Evolutionary conservation across 35 echinoderm and acorn worm genomes (phyloP), one percentile per base, ranked within the genome.

Genomic region (Amphiura filiformis): DNA sequence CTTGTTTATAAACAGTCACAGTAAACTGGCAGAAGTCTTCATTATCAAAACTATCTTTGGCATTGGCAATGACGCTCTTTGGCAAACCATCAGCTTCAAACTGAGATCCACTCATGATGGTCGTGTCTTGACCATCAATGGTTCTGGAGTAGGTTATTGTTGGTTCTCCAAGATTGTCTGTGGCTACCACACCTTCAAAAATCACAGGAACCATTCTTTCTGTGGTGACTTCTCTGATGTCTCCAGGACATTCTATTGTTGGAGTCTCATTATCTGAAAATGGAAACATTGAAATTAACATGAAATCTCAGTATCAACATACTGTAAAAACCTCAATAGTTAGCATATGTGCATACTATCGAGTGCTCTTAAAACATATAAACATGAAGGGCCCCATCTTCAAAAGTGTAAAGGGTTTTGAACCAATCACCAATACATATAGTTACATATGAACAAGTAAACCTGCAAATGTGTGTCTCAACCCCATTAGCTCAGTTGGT

Each of bases 191-290:
- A 35, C 7, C 35, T 9, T 37, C 49, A 36, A 56, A 85, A 0
- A 64, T 9, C 15, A 85, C 57, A 40, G 57, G 18, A 13, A 36
- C 18, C 23, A 32, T 37, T 65, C 65, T 28, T 61, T 34, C 83
- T 34, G 56, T 65, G 20, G 83, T 85, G 37, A 85, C 64, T 14
- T 56, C 34, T 26, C 49, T 36, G n/a, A 85, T 23, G 2, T 85
- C 83, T 37, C 0, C 52, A 20, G 83, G 83, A 39, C 83, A 85
- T 14, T 35, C 32, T 20, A 85, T 47, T 22, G 34, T 22, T 34
- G 83, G 83, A 33, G 33, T 23, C 37, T 85, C 83, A 34, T 85
- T 32, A 64, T 85, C 83, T 85, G 56, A 11, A 3, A 37, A 35
- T 5, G 35, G 35, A 64, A 64, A n/a, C 32, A 65, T 82, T n/a